Conservation (phyloP, 2,113 vertebrate species). For the Jaculus jaculus region DNA sequence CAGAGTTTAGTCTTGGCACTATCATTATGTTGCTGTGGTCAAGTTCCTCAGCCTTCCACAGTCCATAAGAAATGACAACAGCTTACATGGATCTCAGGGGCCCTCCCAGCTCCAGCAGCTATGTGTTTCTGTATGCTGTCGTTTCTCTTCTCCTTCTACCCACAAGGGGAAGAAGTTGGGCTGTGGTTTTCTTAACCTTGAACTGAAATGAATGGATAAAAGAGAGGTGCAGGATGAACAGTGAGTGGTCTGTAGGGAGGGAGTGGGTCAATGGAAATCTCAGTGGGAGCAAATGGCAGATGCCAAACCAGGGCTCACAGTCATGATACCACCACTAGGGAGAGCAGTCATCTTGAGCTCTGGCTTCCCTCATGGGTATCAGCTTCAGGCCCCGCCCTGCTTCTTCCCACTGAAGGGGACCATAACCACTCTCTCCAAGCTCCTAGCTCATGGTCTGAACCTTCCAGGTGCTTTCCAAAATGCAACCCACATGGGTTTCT, state of each 20-base stretch:
- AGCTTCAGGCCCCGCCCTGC: background rate
- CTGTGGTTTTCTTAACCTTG: conserved; percentile 19
- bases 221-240: background rate
- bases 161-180: background rate
- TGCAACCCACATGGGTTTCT: background rate
- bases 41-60: background rate
- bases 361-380: too few species aligned
- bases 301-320: background rate
- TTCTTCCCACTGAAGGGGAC: background rate
- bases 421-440: background rate
- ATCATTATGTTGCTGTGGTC: background rate
- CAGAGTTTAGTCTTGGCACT: background rate
- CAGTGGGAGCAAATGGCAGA: background rate
- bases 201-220: background rate
- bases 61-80: background rate
- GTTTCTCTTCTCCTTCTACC: background rate
- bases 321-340: rapidly evolving
- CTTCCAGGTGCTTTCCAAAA: too few species aligned
- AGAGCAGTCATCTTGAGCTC: background rate
- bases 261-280: too few species aligned
- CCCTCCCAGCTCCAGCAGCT: background rate
- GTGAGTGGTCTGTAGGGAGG: background rate
- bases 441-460: rapidly evolving
- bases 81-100: background rate
- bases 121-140: background rate